Conservation (phyloP, 2,113 vertebrate species). For the Orycteropus afer region DNA sequence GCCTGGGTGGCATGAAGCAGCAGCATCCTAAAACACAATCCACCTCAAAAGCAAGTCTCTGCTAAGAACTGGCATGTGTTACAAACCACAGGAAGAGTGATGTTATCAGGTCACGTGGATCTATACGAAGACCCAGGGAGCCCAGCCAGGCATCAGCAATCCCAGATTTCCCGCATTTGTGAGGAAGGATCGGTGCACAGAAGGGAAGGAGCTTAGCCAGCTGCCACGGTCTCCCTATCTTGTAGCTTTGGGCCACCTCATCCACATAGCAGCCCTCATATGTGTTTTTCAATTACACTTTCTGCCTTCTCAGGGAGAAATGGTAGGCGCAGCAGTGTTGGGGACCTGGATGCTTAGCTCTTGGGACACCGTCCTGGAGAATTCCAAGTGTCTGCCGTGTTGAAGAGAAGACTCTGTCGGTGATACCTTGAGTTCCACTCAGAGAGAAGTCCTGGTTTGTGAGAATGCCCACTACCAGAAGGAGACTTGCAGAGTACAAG, state of each 20-base stretch:
- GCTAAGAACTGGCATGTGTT: neutral
- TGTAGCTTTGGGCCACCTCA: neutral
- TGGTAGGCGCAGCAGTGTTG: accelerated
- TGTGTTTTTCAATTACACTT: neutral
- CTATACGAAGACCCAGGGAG: neutral
- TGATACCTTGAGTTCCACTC: neutral
- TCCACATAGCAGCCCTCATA: neutral
- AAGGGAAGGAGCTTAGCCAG: neutral
- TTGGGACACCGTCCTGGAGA: neutral
- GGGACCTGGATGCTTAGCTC: neutral
- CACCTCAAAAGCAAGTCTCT: neutral
- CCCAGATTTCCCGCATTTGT: neutral
- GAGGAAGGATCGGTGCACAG: neutral
- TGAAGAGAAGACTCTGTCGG: neutral
- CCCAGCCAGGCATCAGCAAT: neutral
- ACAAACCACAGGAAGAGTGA: neutral
- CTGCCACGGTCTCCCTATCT: neutral
- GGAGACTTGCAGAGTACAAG: neutral
- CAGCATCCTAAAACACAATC: neutral
- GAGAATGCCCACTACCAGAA: neutral
- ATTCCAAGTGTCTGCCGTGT: neutral
- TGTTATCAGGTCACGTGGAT: neutral
- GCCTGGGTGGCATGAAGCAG: neutral
- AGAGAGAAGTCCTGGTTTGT: neutral
- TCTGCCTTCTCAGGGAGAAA: neutral